Base-by-base conservation (phyloP, 2,797 vertebrate species). In the Mormyrus hasselquistii region DNA sequence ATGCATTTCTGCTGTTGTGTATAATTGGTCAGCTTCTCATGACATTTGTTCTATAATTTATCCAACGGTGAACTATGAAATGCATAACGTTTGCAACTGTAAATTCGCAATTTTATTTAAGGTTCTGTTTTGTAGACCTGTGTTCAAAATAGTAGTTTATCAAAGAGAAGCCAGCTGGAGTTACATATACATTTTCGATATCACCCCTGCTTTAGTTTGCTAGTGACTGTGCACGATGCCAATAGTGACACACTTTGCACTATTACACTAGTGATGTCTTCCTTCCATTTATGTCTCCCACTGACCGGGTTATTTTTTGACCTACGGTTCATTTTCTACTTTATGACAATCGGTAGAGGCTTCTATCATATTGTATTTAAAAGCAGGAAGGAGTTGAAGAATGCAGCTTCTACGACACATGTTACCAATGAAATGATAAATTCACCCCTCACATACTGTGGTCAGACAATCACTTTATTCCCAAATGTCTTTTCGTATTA, bases 21-120 rank as follows among this genome's bases (percentile, higher is more conserved):
- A 93, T 94, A 93, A 94, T 94, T 93, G 38, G 90, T 89, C 91
- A 52, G 89, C 79, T 92, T 93, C 93, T 94, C 69, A 2, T 95
- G 94, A 94, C 93, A 93, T 91, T 88, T 69, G 65, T 90, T 92
- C 92, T 91, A 92, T 89, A 92, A 93, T 91, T 34, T 44, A 90
- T 92, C 92, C 92, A 92, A 93, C 89, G 65, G 86, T 88, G 90
- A 73, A 90, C 93, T 90, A 55, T 69, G 92, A 92, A 92, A 93
- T 92, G 89, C 91, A 92, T 90, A 94, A 92, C 91, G 44, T 87
- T 87, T 94, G 93, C 94, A 93, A 92, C 91, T 91, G 47, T 69
- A 44, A 89, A 89, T 89, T 89, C 49, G 19, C 73, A 69, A 49
- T 89, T 89, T 86, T 89, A 86, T 62, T 87, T 76, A 62, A 34